These are phyloP conservation scores for Acinonyx jubatus DNA, from an alignment of 2,113 vertebrate species.

Conservation along the genomic window DNA sequence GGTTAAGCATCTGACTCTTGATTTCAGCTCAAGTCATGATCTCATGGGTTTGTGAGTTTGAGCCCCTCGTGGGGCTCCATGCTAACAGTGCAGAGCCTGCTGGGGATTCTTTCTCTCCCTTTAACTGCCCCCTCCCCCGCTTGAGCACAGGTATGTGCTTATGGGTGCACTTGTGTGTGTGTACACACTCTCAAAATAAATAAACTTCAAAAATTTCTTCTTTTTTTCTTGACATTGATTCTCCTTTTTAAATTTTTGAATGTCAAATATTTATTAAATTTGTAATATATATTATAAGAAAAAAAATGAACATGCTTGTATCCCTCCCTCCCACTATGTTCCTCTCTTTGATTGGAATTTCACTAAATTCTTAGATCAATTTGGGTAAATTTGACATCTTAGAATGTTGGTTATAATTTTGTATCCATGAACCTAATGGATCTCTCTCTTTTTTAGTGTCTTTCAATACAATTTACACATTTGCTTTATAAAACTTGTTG, in stretches of 20 bases:
- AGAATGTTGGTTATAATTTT: neutral
- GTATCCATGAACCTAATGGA: neutral
- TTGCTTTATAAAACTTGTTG: neutral
- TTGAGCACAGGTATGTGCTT: too few species aligned
- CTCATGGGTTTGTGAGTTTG: too few species aligned
- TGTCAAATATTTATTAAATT: neutral
- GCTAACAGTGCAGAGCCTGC: too few species aligned
- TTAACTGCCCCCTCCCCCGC: too few species aligned
- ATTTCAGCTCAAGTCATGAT: too few species aligned
- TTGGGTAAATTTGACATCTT: neutral
- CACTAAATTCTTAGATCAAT: neutral
- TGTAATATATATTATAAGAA: neutral
- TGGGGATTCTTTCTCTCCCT: too few species aligned
- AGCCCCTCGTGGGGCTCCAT: too few species aligned
- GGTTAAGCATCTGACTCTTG: too few species aligned
- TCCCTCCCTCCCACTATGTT: neutral
- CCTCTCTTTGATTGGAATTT: neutral
- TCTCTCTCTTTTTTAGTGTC: neutral
- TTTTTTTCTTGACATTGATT: neutral
- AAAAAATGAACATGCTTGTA: neutral
- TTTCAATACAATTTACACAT: neutral
- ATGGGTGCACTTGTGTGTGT: too few species aligned
- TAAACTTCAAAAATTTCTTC: neutral
- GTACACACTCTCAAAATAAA: too few species aligned
- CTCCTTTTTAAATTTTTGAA: neutral